Conservation (phyloP, 2,113 vertebrate species). For the Pleuronectes platessa region DNA sequence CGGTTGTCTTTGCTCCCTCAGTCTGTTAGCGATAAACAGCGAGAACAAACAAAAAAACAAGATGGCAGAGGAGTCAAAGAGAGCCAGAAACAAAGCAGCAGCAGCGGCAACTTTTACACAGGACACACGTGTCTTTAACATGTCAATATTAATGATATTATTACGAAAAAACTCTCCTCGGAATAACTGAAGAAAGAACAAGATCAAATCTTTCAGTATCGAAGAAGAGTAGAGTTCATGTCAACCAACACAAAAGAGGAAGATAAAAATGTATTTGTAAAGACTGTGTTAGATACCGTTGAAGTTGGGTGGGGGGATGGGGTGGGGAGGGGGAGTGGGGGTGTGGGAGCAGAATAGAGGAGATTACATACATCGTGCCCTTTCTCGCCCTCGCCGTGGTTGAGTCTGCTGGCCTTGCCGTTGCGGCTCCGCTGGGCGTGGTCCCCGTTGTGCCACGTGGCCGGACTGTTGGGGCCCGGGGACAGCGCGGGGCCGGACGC, state of each 20-base stretch:
- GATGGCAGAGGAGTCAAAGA: slow-evolving; percentile 64
- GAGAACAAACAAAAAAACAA: slow-evolving; percentile 35
- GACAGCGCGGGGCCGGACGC: slow-evolving; percentile 84
- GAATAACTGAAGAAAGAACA: slow-evolving; percentile 30
- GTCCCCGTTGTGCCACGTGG: slow-evolving; percentile 92
- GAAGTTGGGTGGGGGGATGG: slow-evolving; percentile 42
- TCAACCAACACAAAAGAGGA: slow-evolving; percentile 67
- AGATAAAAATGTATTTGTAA: slow-evolving; percentile 55
- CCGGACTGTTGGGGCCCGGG: slow-evolving; percentile 83
- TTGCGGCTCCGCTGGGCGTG: slow-evolving; percentile 87
- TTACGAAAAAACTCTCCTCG: slow-evolving; percentile 33
- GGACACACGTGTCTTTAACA: slow-evolving; percentile 41
- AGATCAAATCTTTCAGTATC: slow-evolving; percentile 37
- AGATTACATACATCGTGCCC: slow-evolving; percentile 94
- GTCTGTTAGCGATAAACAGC: slow-evolving; percentile 53
- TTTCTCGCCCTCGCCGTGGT: slow-evolving; percentile 82
- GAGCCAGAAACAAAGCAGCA: slow-evolving; percentile 72
- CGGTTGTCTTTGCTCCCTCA: slow-evolving; percentile 49
- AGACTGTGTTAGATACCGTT: slow-evolving; percentile 61
- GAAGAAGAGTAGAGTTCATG: slow-evolving; percentile 50
- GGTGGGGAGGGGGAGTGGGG: slow-evolving; percentile 9
- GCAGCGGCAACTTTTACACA: slow-evolving; percentile 59
- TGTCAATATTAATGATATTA: slow-evolving; percentile 23
- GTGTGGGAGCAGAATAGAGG: slow-evolving; percentile 72
- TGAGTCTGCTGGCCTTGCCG: slow-evolving; percentile 85